phyloP scores from a whole-genome alignment of 37 sponge, comb jelly and placozoan species.

The Halichondria panicea region DNA sequence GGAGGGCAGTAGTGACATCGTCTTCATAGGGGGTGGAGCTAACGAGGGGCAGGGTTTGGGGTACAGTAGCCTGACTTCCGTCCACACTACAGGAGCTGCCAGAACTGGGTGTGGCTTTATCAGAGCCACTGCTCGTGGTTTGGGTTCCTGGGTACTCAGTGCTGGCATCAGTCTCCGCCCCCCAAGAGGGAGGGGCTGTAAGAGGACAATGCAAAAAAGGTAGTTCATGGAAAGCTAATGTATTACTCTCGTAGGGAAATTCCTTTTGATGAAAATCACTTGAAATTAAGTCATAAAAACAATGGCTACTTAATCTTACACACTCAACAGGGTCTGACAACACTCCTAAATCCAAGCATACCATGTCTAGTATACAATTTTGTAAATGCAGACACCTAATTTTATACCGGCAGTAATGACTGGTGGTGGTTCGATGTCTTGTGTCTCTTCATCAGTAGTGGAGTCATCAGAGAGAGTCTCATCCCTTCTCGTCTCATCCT shows the following conservation, averaged over 20 bases:
- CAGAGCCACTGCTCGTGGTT: slow-evolving; percentile 24
- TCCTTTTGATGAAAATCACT: background rate
- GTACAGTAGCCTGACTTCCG: background rate
- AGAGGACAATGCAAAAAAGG: background rate
- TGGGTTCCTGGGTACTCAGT: slow-evolving; percentile 14
- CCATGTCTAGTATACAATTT: too few relatives aligned
- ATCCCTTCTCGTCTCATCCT: too few relatives aligned
- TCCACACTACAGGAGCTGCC: background rate
- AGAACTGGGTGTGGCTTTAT: background rate
- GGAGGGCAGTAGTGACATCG: too few relatives aligned
- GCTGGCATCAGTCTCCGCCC: slow-evolving; percentile 12
- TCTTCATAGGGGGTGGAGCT: slow-evolving; percentile 3
- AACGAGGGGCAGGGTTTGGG: background rate
- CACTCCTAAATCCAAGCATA: background rate
- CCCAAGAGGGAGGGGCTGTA: background rate
- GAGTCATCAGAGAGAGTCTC: too few relatives aligned
- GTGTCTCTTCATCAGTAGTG: too few relatives aligned
- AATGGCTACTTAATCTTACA: background rate
- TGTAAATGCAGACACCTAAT: too few relatives aligned
- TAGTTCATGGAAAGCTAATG: background rate
- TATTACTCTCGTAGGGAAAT: background rate
- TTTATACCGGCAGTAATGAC: too few relatives aligned
- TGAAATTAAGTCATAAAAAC: background rate
- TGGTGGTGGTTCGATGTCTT: too few relatives aligned
- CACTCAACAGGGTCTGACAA: background rate